Percentiles rank a stretch among this genome's conserved stretches.
These are phyloP conservation scores for Cheilosia scutellata DNA, from an alignment of 2,888 invertebrate species.

Conservation along the genomic window DNA sequence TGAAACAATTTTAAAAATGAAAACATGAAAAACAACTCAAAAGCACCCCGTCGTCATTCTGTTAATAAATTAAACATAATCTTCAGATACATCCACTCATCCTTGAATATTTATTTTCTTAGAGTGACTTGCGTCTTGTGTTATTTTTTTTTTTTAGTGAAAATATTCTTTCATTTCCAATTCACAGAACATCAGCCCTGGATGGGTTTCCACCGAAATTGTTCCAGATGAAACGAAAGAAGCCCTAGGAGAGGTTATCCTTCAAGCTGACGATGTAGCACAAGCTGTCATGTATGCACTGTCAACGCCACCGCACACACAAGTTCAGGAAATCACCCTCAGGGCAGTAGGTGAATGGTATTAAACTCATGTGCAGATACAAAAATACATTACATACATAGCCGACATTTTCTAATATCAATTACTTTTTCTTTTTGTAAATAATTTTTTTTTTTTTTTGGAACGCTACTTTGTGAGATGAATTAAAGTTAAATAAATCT, in stretches of 20 bases:
- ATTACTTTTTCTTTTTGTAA: no score
- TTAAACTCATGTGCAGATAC: neutral
- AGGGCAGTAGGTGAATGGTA: slow-evolving; percentile 56
- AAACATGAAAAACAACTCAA: no score
- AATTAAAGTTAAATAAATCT: slow-evolving; percentile 12
- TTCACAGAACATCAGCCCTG: slow-evolving; percentile 49
- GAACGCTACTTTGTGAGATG: neutral
- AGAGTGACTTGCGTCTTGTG: no score
- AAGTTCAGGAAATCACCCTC: slow-evolving; percentile 53
- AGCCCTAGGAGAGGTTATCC: slow-evolving; percentile 77
- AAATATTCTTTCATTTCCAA: slow-evolving; percentile 1
- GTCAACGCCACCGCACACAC: slow-evolving; percentile 83
- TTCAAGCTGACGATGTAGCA: slow-evolving; percentile 85
- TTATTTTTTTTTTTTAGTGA: neutral
- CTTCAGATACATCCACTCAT: no score
- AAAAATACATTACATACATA: neutral
- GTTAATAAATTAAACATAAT: no score
- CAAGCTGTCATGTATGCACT: slow-evolving; percentile 86
- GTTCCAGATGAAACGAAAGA: slow-evolving; percentile 77
- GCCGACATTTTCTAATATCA: neutral
- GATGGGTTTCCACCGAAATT: slow-evolving; percentile 50
- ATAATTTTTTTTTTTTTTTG: no score
- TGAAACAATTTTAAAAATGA: no score
- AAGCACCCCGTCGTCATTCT: no score
- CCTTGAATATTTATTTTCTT: no score